Base-by-base conservation (phyloP, 2,888 invertebrate genomes). In the Hypena proboscidalis region DNA sequence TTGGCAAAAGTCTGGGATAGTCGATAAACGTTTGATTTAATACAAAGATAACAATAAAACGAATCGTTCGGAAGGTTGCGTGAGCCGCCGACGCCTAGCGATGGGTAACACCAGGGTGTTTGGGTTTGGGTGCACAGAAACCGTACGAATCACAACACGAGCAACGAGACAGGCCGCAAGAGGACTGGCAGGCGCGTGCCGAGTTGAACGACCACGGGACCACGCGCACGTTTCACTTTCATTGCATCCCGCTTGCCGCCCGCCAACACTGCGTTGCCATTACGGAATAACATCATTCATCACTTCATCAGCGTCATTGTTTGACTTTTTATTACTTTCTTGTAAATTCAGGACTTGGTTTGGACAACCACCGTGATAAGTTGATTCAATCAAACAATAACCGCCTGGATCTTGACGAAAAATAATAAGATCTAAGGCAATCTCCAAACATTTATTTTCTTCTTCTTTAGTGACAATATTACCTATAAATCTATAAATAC, bases 181-280 rank as follows among this genome's bases (percentile, higher is more conserved):
- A 77, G 77, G 78, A 78, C 74, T 34, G 14, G 78, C 75, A 77
- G 83, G 84, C 89, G 90, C 90, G 90, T 90, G 90, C 90, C 87
- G 89, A 79, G 90, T 90, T 90, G 88, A 90, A 90, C 86, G 90
- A 90, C 90, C 90, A 83, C 68, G 72, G 55, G 69, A 72, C 74
- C 74, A 77, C 75, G 80, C 77, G 77, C 74, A 70, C 76, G 72
- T 87, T 90, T 90, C 90, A 90, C 90, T 90, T 90, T 90, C 90
- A 81, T 81, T 74, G 72, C 69, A 77, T 74, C 77, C 75, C 75
- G 76, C 58, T 60, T 63, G 58, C 64, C 55, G 55, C 67, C 60
- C 52, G 55, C 66, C 61, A 55, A 70, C 64, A 59, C 61, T 61
- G 65, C 64, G 45, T 47, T 56, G 55, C 58, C 67, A 56, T 67